Conservation (phyloP, 2,888 invertebrate species). For the Polymixis flavicincta region DNA sequence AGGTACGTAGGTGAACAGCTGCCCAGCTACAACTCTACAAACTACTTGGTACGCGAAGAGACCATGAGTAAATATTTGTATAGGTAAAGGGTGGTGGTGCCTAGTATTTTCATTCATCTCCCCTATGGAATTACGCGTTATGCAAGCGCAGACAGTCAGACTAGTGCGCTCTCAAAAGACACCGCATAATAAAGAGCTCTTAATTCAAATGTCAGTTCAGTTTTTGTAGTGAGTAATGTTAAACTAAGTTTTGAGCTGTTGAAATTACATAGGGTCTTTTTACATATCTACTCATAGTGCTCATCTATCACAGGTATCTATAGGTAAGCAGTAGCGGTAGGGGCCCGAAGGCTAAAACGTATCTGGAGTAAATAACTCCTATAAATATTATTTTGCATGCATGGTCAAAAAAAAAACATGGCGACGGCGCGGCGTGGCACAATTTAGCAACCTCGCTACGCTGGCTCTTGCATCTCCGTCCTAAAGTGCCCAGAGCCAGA, state of each 20-base stretch:
- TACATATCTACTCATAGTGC: not conserved
- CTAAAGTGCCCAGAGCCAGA: too few relatives aligned
- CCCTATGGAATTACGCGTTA: not conserved
- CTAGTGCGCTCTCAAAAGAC: not conserved
- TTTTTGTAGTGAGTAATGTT: not conserved
- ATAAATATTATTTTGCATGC: too few relatives aligned
- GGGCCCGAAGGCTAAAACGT: not conserved
- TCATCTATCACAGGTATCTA: not conserved
- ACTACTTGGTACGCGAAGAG: conserved; percentile 3
- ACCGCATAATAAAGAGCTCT: not conserved
- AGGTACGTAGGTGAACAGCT: conserved; percentile 43
- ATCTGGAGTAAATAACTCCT: too few relatives aligned
- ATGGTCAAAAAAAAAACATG: too few relatives aligned
- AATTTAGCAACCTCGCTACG: too few relatives aligned
- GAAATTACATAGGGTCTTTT: not conserved
- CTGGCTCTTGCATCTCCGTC: too few relatives aligned
- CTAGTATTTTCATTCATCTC: not conserved
- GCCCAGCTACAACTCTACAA: conserved; percentile 12
- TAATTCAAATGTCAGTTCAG: not conserved
- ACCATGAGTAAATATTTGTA: not conserved
- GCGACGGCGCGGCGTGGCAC: too few relatives aligned
- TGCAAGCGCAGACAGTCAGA: not conserved
- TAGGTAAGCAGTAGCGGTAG: not conserved
- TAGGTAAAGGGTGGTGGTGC: not conserved
- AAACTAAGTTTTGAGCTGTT: not conserved